phyloP scores from a whole-genome alignment of 2,888 invertebrate genomes.

The Nebria salina region DNA sequence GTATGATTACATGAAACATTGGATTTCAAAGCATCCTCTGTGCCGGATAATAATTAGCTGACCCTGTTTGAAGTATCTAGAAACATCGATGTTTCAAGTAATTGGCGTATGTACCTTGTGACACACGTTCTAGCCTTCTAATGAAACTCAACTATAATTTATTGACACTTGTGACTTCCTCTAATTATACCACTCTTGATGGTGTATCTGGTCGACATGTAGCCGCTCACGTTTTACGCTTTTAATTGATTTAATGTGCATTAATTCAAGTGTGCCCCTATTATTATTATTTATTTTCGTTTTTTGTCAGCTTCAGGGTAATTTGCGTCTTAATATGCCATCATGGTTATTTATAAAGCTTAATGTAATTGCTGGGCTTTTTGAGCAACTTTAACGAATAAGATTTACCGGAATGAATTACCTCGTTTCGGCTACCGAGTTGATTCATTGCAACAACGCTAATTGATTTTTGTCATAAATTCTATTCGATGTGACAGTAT shows the following conservation, averaged over 20 bases:
- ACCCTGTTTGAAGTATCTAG: not conserved
- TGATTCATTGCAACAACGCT: no score
- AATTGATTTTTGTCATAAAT: no score
- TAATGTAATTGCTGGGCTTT: not conserved
- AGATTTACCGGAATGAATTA: not conserved
- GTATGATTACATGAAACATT: no score
- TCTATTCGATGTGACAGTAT: no score
- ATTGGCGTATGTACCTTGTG: not conserved
- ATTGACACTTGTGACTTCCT: conserved; percentile 13
- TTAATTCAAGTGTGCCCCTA: not conserved
- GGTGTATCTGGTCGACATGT: not conserved
- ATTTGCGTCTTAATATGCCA: not conserved
- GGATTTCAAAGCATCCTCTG: not conserved
- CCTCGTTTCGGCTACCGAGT: not conserved
- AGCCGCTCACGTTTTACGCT: not conserved
- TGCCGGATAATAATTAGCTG: not conserved
- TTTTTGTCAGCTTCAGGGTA: not conserved
- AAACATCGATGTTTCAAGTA: not conserved
- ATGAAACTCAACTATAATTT: conserved; percentile 16
- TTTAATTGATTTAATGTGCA: not conserved
- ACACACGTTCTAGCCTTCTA: not conserved
- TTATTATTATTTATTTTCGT: not conserved
- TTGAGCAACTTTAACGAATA: not conserved
- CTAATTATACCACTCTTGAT: not conserved
- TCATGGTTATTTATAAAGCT: not conserved